Evolutionary conservation across 2,113 vertebrate genomes (phyloP), one percentile per base, ranked within the genome.

Genomic region (Ciconia maguari): DNA sequence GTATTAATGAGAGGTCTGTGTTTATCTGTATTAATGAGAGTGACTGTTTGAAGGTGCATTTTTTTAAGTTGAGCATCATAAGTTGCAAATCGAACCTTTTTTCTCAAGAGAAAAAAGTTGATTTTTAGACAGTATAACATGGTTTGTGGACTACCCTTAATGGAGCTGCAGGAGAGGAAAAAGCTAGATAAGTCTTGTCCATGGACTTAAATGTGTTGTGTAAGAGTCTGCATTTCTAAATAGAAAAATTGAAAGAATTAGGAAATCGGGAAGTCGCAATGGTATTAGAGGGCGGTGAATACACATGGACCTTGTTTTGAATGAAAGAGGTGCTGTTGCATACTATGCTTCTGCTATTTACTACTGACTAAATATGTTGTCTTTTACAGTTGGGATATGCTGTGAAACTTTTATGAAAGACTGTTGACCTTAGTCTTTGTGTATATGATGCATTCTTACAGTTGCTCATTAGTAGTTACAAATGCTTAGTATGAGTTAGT

Each of bases 181-280:
- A 51, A 44, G 25, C 7, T 54, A 14, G n/a, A 16, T 9, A 20
- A 20, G 29, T 44, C 15, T 87, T 64, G 38, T 36, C 42, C 19
- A 8, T 0, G 5, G 30, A 48, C 36, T 88, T 69, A 24, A 41
- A 46, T 0, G 3, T 75, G 21, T 74, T 2, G 2, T 32, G 32
- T 13, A 58, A 17, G 46, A 83, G 13, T 42, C 48, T 74, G 78
- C 30, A 36, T 49, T 30, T 91, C 17, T 55, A 49, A 49, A 44
- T 9, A 42, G 42, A 32, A 57, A 79, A 68, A 41, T 10, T 5
- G 42, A 41, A 44, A 79, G 32, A 51, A 48, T 32, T 69, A 16
- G 29, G 20, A 61, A 55, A 74, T 62, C 2, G 2, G 21, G 18
- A n/a, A 52, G 51, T 65, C 38, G 70, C 10, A 30, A 0, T 30